phyloP scores from a whole-genome alignment of 2,113 vertebrate species.

The Atherinomorus stipes region DNA sequence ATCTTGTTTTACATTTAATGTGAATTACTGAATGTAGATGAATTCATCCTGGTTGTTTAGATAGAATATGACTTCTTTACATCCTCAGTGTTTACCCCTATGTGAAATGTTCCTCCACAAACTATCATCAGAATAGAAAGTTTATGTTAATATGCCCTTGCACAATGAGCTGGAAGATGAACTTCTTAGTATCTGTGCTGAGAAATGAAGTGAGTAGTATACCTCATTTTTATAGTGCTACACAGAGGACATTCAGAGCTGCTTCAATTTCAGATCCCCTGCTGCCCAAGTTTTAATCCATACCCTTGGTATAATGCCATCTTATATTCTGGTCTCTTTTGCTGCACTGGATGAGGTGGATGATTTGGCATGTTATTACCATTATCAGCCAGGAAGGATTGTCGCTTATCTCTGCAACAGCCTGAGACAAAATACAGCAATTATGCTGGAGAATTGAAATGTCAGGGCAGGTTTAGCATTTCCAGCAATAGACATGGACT shows the following conservation, averaged over 20 bases:
- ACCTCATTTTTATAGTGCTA: slow-evolving; percentile 21
- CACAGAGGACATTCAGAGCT: slow-evolving; percentile 19
- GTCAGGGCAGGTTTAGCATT: slow-evolving; percentile 69
- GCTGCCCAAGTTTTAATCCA: slow-evolving; percentile 39
- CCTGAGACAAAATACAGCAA: slow-evolving; percentile 62
- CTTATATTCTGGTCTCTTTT: slow-evolving; percentile 19
- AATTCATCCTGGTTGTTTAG: neutral
- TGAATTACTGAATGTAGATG: neutral
- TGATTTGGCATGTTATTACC: slow-evolving; percentile 65
- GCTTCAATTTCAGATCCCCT: slow-evolving; percentile 15
- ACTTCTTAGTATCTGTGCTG: slow-evolving; percentile 3
- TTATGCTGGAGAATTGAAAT: slow-evolving; percentile 73
- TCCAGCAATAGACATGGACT: slow-evolving; percentile 58
- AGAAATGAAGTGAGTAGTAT: slow-evolving; percentile 12
- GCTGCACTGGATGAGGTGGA: slow-evolving; percentile 42
- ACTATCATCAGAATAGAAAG: neutral
- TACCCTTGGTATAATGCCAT: slow-evolving; percentile 39
- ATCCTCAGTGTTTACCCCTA: neutral
- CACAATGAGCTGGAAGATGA: slow-evolving; percentile 7
- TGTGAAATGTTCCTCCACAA: slow-evolving; percentile 15
- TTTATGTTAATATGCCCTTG: slow-evolving; percentile 13
- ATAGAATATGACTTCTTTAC: no score
- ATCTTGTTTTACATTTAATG: neutral
- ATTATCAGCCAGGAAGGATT: slow-evolving; percentile 37
- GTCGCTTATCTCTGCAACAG: slow-evolving; percentile 52